Percentiles rank a stretch among this genome's conserved stretches.
Conservation (phyloP, 2,797 vertebrate genomes). For the Pitangus sulphuratus region DNA sequence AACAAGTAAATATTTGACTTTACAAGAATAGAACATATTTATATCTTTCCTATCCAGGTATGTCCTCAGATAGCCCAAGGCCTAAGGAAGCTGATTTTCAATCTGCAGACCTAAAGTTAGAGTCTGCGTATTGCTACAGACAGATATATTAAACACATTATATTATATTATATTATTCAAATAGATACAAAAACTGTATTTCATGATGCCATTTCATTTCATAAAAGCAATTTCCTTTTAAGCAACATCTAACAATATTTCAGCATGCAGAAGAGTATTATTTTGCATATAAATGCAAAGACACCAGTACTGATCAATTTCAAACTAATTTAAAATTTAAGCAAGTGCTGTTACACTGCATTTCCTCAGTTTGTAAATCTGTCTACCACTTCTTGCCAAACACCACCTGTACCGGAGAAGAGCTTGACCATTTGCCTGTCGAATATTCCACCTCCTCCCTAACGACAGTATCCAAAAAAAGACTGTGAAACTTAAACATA, state of each 20-base stretch:
- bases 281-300: background rate
- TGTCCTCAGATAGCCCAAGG: background rate
- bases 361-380: background rate
- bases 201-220: background rate
- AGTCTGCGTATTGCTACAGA: background rate
- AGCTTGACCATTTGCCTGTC: background rate
- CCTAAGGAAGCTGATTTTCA: background rate
- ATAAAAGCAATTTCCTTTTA: background rate
- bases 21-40: background rate
- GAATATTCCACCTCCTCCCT: background rate
- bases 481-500: conserved; percentile 2
- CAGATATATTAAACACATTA: background rate
- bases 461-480: background rate
- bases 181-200: background rate
- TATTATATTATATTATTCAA: background rate
- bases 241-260: background rate
- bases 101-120: background rate
- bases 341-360: background rate
- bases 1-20: background rate
- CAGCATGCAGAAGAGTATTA: background rate
- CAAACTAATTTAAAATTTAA: background rate
- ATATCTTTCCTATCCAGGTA: background rate
- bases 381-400: background rate
- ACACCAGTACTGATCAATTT: background rate
- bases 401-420: background rate